Base-by-base conservation (phyloP, 2,113 vertebrate genomes). In the Columba livia region DNA sequence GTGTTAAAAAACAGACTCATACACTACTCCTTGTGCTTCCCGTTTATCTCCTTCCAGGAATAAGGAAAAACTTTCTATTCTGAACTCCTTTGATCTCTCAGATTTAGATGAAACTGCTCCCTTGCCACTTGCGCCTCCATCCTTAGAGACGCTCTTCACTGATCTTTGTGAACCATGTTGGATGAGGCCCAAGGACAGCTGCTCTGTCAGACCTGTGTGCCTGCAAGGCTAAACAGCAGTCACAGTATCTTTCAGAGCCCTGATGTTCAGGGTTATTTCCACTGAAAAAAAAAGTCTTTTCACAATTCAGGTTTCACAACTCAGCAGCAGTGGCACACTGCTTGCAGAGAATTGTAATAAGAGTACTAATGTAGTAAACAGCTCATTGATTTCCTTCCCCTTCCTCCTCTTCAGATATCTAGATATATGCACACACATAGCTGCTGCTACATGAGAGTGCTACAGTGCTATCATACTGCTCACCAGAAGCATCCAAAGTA, bases 41-140 rank as follows among this genome's bases (percentile, higher is more conserved):
- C 15, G 0, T 72, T 94, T 95, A 79, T 84, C 92, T 93, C 90
- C 83, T 96, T 95, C 78, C 89, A 96, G 74, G 91, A 92, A 92
- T 69, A 50, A 57, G 58, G 72, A 69, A 72, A 78, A 75, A 21
- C 65, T 86, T 94, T 54, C 66, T 95, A 83, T 56, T 90, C 34
- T 29, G 53, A 93, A 94, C 13, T 79, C 51, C 73, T 96, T 81
- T 95, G 66, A 91, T 93, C 32, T 75, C 64, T 85, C 71, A 2
- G 8, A 77, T 85, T 89, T 36, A 85, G 75, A 92, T 19, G 0
- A 71, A 95, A 72, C 85, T 72, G 50, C 62, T 94, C 83, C 88
- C 77, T 89, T 0, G 0, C 66, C 32, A 58, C 86, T 85, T 32
- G 34, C 0, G 0, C 44, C 70, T 58, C 80, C 86, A 90, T 80